phyloP scores from a whole-genome alignment of 2,113 vertebrate genomes.

The Notiomystis cincta region DNA sequence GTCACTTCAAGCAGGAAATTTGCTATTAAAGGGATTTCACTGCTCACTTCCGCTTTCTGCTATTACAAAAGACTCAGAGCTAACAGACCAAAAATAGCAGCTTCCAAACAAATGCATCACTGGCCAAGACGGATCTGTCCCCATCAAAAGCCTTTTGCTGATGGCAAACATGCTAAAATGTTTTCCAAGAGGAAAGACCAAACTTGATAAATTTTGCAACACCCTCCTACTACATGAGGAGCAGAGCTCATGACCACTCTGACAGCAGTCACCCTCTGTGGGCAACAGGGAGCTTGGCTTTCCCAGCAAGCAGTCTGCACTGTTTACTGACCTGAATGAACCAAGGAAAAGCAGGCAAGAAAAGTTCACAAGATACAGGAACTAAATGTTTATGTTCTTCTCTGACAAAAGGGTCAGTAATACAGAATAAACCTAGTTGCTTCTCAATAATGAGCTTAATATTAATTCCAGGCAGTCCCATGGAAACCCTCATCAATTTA shows the following conservation, averaged over 20 bases:
- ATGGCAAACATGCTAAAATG: not conserved
- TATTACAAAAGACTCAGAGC: constrained; percentile 41
- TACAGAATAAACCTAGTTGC: not conserved
- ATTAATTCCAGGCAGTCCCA: not conserved
- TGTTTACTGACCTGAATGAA: not conserved
- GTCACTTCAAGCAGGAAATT: constrained; percentile 74
- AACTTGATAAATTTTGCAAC: not conserved
- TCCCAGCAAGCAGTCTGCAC: not conserved
- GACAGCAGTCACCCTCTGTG: not conserved
- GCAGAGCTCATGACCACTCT: not conserved
- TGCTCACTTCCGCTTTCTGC: constrained; percentile 77
- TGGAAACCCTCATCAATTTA: not conserved
- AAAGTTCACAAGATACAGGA: not conserved
- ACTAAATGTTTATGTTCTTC: not conserved
- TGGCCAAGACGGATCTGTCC: not conserved
- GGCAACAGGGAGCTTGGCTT: not conserved
- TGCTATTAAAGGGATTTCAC: constrained; percentile 72
- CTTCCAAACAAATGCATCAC: not conserved
- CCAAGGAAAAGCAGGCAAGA: not conserved
- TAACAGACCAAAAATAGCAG: constrained; percentile 43
- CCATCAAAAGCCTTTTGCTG: not conserved
- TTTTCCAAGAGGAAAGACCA: not conserved
- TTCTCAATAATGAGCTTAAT: not conserved
- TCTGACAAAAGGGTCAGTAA: not conserved
- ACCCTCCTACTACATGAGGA: not conserved